Conservation (phyloP, 2,888 invertebrate genomes). For the Nephrocerus scutellatus region DNA sequence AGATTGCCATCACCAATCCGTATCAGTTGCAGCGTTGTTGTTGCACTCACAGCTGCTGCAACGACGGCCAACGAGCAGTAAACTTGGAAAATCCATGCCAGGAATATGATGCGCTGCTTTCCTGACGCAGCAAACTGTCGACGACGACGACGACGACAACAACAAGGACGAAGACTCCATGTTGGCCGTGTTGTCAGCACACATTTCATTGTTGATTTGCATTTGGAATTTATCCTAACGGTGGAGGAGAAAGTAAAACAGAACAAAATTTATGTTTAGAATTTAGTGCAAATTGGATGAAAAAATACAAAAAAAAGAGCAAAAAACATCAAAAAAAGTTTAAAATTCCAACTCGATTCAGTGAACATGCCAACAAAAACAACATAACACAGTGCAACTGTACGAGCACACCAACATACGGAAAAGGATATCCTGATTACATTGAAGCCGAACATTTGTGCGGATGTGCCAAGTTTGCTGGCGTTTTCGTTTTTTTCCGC, state of each 20-base stretch:
- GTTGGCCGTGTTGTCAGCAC: conserved; percentile 39
- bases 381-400: too few species aligned
- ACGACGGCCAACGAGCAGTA: conserved; percentile 16
- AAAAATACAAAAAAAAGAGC: conserved; percentile 2
- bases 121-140: conserved; percentile 17
- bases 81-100: conserved; percentile 21
- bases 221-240: conserved; percentile 36
- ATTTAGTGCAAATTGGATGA: too few species aligned
- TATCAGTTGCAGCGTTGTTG: conserved; percentile 32
- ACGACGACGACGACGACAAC: too few species aligned
- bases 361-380: too few species aligned
- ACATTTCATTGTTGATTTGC: conserved; percentile 46
- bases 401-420: too few species aligned
- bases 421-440: too few species aligned
- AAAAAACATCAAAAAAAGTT: not conserved
- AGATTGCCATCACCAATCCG: conserved; percentile 44
- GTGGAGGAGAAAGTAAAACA: conserved; percentile 4
- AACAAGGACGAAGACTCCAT: too few species aligned
- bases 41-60: conserved; percentile 22
- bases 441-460: too few species aligned
- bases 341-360: too few species aligned
- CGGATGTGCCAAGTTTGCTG: too few species aligned
- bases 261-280: too few species aligned
- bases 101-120: conserved; percentile 19
- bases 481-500: too few species aligned